phyloP scores from a whole-genome alignment of 23 tunicate genomes.

The Halocynthia aurantium region DNA sequence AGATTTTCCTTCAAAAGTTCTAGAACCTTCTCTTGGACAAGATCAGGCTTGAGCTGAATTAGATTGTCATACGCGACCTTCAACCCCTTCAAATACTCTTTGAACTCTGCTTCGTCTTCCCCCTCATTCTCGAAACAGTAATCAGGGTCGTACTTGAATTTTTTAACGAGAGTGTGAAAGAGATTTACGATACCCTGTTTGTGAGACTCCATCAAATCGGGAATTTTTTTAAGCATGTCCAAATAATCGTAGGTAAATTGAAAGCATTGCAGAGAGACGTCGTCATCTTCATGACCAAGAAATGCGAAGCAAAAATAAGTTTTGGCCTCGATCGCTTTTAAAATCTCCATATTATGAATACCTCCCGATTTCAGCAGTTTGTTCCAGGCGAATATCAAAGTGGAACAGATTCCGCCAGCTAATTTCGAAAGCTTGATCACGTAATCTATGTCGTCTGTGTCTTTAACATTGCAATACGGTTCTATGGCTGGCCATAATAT shows the following conservation, averaged over 20 bases:
- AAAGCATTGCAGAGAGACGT: conserved; percentile 87
- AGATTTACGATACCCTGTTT: conserved; percentile 10
- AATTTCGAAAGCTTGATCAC: conserved; percentile 69
- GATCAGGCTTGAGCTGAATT: conserved; percentile 51
- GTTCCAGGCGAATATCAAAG: conserved; percentile 62
- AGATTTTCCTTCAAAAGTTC: conserved; percentile 37
- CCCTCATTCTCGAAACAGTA: conserved; percentile 90
- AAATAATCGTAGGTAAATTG: conserved; percentile 61
- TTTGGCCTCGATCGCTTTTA: conserved; percentile 19
- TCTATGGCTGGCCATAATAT: conserved; percentile 65
- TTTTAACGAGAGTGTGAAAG: conserved; percentile 51
- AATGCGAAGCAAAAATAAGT: conserved; percentile 48
- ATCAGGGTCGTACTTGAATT: conserved; percentile 77
- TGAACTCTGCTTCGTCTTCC: conserved; percentile 93
- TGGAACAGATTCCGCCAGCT: conserved; percentile 64
- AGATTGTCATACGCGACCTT: conserved; percentile 72
- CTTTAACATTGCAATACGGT: conserved; percentile 25
- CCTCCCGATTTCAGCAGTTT: conserved; percentile 25
- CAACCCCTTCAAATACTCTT: conserved; percentile 66
- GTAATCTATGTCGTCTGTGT: conserved; percentile 68
- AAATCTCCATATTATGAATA: neutral
- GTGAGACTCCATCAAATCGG: neutral
- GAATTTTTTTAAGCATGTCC: conserved; percentile 52
- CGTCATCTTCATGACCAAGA: conserved; percentile 88
- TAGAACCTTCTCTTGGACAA: conserved; percentile 36